Evolutionary conservation across 2,797 vertebrate genomes (phyloP).

Genomic region (Poecilia gillii): DNA sequence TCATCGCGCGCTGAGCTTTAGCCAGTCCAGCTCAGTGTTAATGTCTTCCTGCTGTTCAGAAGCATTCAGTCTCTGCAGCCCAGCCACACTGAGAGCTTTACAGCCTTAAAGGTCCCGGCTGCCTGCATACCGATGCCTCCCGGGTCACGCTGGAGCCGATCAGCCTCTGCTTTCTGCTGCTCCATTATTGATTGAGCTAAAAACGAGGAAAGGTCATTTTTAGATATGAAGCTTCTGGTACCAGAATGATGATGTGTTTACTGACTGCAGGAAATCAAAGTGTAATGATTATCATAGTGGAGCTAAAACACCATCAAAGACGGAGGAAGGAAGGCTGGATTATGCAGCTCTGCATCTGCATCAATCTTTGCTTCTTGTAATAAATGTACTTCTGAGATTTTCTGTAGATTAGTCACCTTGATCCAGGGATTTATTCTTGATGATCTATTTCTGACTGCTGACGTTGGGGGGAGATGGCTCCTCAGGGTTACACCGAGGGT

Average conservation of each 20-base stretch:
- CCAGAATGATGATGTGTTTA: slow-evolving; percentile 6
- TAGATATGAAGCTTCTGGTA: slow-evolving; percentile 39
- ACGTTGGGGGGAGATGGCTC: slow-evolving; percentile 17
- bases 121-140: slow-evolving; percentile 30
- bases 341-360: not conserved
- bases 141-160: slow-evolving; percentile 15
- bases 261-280: not conserved
- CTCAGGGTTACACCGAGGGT: not conserved
- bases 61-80: slow-evolving; percentile 27
- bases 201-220: slow-evolving; percentile 59
- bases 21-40: slow-evolving; percentile 27
- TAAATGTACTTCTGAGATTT: slow-evolving; percentile 10
- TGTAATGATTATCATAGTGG: slow-evolving; percentile 8
- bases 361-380: slow-evolving; percentile 5
- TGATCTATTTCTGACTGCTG: slow-evolving; percentile 12
- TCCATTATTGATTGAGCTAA: slow-evolving; percentile 56
- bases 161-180: slow-evolving; percentile 43
- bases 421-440: slow-evolving; percentile 40
- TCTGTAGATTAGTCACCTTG: not conserved
- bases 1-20: not conserved
- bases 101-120: slow-evolving; percentile 49
- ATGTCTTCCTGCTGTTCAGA: slow-evolving; percentile 28
- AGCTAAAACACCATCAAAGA: slow-evolving; percentile 3
- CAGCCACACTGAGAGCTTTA: slow-evolving; percentile 43
- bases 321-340: not conserved